These are phyloP conservation scores for Ochropleura leucogaster DNA, from an alignment of 2,888 invertebrate species.

Conservation along the genomic window DNA sequence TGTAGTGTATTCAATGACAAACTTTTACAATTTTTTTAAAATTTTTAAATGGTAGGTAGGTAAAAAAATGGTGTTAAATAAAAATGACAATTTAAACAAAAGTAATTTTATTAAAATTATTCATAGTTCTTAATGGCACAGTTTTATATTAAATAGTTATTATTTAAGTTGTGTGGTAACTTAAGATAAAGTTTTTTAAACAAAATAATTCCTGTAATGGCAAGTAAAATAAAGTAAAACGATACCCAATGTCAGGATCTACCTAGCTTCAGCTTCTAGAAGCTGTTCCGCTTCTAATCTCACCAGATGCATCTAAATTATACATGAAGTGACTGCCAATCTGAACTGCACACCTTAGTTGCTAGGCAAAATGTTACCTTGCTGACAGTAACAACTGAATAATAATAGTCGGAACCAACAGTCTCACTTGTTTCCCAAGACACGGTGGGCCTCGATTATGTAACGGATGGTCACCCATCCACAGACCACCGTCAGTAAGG, in stretches of 20 bases:
- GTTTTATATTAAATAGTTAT: constrained; percentile 34
- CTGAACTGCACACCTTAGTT: neutral
- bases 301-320: neutral
- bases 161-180: constrained; percentile 17
- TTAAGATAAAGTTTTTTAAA: constrained; percentile 2
- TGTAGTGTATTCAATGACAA: neutral
- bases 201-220: neutral
- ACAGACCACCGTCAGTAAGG: neutral
- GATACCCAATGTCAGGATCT: neutral
- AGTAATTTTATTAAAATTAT: constrained; percentile 38
- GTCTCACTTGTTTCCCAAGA: neutral
- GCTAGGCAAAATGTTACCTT: too few species aligned
- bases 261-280: neutral
- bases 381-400: neutral
- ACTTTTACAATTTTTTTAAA: too few species aligned
- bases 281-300: too few species aligned
- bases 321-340: neutral
- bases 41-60: neutral
- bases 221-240: neutral
- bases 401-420: neutral
- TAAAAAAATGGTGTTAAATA: too few species aligned
- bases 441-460: neutral
- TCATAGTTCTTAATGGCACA: constrained; percentile 46
- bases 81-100: constrained; percentile 6
- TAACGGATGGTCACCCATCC: neutral